Evolutionary conservation across 2,888 invertebrate genomes (phyloP), one percentile per base, ranked within the genome.

Genomic region (Palloptera scutellata): DNA sequence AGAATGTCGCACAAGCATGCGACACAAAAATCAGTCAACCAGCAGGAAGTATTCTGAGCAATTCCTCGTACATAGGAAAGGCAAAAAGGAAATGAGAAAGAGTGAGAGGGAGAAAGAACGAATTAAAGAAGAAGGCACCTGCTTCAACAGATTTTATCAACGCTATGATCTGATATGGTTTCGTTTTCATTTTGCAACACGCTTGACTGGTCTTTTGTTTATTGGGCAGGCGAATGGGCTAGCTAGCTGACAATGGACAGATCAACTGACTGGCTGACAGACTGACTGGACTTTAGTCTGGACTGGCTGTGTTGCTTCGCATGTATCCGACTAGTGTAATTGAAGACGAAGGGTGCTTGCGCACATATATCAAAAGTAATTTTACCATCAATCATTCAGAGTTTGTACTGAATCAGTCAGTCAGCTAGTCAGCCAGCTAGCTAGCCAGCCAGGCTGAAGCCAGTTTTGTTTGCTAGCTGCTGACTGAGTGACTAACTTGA

Each of bases 361-460:
- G 63, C 67, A 71, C 72, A 70, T 69, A 75, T 75, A 79, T 79
- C 78, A 79, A 78, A 76, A 77, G 80, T 78, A 78, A 79, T 78
- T 79, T 78, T 75, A 73, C 76, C 79, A 79, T 79, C 79, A 79
- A 79, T 79, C 79, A 78, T 77, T 77, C 77, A 78, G 76, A 77
- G 52, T 76, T 77, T 77, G 78, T 77, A 79, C 78, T 76, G 73
- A 75, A 76, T 76, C 75, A 48, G 67, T 67, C 60, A 63, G 63
- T 67, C 65, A 75, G 75, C 73, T 72, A 74, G 70, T 67, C 60
- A 63, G 63, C 66, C 65, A 75, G 75, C 73, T 72, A 74, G 70
- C 45, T 43, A 61, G 67, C 17, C 12, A 45, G 60, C 11, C 60
- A 4, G 1, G 6, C 5, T 48, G 60, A 15, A 9, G 17, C n/a